Evolutionary conservation across 1,140 invertebrate species (phyloP).

Genomic region (Hylaeus anthracinus): DNA sequence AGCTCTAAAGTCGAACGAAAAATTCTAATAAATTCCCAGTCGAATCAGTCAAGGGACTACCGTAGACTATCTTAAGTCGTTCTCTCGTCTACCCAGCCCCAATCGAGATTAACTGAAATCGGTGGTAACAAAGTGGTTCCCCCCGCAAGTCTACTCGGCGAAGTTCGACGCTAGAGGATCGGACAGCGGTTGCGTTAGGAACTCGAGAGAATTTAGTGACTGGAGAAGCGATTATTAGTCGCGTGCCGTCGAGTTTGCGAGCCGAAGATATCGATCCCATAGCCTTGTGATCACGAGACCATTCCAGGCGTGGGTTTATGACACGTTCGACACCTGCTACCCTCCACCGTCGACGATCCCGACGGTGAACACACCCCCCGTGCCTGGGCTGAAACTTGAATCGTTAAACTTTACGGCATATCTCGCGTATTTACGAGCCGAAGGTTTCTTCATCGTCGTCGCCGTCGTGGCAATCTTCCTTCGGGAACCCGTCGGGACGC

Average conservation of each 20-base stretch:
- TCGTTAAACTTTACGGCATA: constrained; percentile 68
- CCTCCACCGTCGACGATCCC: background rate
- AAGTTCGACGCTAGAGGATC: constrained; percentile 35
- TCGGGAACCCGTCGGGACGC: constrained; percentile 23
- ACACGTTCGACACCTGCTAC: constrained; percentile 65
- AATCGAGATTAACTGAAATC: too few relatives aligned
- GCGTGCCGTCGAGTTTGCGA: constrained; percentile 30
- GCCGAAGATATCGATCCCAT: constrained; percentile 50
- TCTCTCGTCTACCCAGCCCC: too few relatives aligned
- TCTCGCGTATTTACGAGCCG: constrained; percentile 62
- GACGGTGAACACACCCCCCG: background rate
- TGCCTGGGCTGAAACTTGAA: constrained; percentile 52
- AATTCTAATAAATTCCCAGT: too few relatives aligned
- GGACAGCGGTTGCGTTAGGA: background rate
- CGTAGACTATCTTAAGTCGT: too few relatives aligned
- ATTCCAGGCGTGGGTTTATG: constrained; percentile 41
- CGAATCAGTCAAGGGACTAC: too few relatives aligned
- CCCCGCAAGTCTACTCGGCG: background rate
- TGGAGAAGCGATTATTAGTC: constrained; percentile 34
- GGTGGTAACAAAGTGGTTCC: too few relatives aligned
- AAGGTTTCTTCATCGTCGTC: constrained; percentile 46
- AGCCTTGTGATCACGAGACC: constrained; percentile 33
- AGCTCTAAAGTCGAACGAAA: too few relatives aligned
- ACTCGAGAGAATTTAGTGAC: constrained; percentile 48
- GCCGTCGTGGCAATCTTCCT: constrained; percentile 24